Evolutionary conservation across 2,113 vertebrate genomes (phyloP).

Genomic region (Mus spicilegus): DNA sequence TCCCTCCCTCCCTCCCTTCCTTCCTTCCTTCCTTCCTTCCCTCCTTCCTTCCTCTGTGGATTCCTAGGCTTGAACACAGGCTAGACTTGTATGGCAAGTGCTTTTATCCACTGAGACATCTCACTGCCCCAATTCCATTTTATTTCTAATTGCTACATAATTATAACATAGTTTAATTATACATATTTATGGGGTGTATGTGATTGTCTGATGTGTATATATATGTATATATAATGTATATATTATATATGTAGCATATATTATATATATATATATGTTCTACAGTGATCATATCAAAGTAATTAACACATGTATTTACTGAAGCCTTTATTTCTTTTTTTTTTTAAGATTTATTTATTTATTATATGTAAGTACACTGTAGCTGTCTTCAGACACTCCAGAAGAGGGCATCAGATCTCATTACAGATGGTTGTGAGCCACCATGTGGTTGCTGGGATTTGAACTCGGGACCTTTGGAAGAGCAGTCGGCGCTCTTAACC

Average conservation of each 20-base stretch:
- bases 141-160: neutral
- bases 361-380: too few relatives aligned
- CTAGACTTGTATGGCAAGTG: neutral
- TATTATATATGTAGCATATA: too few relatives aligned
- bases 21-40: neutral
- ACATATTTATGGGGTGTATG: neutral
- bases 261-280: neutral
- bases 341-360: too few relatives aligned
- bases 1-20: too few relatives aligned
- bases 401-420: too few relatives aligned
- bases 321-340: neutral
- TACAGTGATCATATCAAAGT: neutral
- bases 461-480: too few relatives aligned
- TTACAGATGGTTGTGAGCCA: too few relatives aligned
- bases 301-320: neutral
- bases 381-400: too few relatives aligned
- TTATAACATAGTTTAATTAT: neutral
- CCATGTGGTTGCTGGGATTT: too few relatives aligned
- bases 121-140: neutral
- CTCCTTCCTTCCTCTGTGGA: neutral
- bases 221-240: too few relatives aligned
- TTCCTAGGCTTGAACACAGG: neutral
- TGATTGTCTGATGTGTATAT: neutral
- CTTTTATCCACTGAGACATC: neutral
- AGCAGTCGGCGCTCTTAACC: too few relatives aligned